Evolutionary conservation across 2,888 invertebrate species (phyloP).

Genomic region (Meandrusa payeni): DNA sequence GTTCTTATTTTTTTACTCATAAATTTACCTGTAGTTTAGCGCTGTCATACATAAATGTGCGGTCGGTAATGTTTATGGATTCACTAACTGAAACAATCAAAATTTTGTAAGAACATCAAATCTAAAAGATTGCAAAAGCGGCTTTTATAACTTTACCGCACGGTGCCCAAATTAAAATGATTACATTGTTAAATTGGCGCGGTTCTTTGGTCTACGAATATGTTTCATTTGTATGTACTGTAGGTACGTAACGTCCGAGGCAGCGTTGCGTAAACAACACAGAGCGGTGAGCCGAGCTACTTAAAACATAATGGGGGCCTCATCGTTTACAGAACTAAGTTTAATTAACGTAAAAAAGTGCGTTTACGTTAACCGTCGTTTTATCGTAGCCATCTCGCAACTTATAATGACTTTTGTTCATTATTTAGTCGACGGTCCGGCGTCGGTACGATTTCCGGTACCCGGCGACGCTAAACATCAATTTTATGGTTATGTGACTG

Average conservation of each 20-base stretch:
- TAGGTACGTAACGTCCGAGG: conserved; percentile 27
- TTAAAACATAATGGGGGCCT: conserved; percentile 65
- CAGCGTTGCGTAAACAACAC: conserved; percentile 61
- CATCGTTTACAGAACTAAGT: conserved; percentile 75
- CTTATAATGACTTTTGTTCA: conserved; percentile 77
- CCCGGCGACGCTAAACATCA: conserved; percentile 57
- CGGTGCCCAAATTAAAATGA: conserved; percentile 11
- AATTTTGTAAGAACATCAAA: neutral
- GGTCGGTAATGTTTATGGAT: too few relatives aligned
- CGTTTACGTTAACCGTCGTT: conserved; percentile 71
- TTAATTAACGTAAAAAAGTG: conserved; percentile 79
- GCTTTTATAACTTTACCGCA: conserved; percentile 4
- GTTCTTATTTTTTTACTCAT: too few relatives aligned
- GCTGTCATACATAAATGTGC: too few relatives aligned
- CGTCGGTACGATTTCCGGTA: conserved; percentile 65
- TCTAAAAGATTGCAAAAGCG: neutral
- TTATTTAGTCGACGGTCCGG: conserved; percentile 65
- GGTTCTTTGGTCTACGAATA: conserved; percentile 11
- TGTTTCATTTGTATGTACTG: conserved; percentile 15
- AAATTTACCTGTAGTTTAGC: too few relatives aligned
- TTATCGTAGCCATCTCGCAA: conserved; percentile 68
- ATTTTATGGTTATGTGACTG: conserved; percentile 63
- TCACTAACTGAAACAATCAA: too few relatives aligned
- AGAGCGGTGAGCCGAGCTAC: conserved; percentile 43
- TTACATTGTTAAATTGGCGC: conserved; percentile 18